Percentiles rank a stretch among this genome's conserved stretches.
Evolutionary conservation across 2,113 vertebrate genomes (phyloP).

Genomic region (Smithornis capensis): DNA sequence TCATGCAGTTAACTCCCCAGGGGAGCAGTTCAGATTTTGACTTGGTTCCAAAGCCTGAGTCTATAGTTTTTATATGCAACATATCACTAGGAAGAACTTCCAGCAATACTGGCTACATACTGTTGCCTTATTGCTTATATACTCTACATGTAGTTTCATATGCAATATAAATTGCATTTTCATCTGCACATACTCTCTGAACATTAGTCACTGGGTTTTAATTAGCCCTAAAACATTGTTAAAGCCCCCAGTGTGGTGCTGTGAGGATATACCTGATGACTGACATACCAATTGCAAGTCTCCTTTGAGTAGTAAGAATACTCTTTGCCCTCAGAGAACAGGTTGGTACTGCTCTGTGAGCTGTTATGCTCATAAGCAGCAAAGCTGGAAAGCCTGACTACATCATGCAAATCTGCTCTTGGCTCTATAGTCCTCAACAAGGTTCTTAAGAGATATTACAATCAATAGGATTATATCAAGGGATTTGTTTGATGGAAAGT

Average conservation of each 20-base stretch:
- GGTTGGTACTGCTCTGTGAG: not conserved
- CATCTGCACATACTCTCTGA: not conserved
- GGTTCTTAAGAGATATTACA: not conserved
- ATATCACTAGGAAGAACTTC: not conserved
- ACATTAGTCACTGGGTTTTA: not conserved
- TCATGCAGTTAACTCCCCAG: not conserved
- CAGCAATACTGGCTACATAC: not conserved
- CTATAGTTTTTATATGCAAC: not conserved
- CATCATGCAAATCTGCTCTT: not conserved
- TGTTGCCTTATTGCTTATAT: not conserved
- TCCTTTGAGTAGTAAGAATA: not conserved
- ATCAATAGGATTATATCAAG: not conserved
- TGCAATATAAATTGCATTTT: not conserved
- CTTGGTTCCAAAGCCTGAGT: not conserved
- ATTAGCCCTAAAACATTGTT: not conserved
- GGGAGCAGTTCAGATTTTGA: not conserved
- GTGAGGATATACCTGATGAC: not conserved
- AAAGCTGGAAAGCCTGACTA: not conserved
- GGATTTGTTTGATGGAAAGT: not conserved
- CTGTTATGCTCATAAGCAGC: not conserved
- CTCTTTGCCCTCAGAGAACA: not conserved
- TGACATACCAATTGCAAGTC: not conserved
- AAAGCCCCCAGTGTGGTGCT: not conserved
- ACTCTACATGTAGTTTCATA: accelerated
- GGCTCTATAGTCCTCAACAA: not conserved